phyloP scores from a whole-genome alignment of 92 coral and sea anemone species.

The Zoanthus sociatus region DNA sequence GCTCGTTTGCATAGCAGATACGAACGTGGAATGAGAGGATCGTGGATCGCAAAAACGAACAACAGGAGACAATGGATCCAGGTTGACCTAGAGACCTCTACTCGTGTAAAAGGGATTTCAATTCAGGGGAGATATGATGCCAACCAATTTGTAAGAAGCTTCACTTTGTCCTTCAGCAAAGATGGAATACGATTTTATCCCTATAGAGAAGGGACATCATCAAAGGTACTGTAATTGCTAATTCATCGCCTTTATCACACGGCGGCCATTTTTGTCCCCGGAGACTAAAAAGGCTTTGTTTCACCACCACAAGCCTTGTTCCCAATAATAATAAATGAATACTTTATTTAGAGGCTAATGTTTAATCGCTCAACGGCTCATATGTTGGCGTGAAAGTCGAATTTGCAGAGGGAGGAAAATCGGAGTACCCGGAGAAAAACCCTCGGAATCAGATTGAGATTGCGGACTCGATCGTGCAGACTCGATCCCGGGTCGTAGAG shows the following conservation, averaged over 20 bases:
- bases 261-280: no score
- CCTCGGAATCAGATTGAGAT: no score
- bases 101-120: constrained; percentile 38
- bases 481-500: no score
- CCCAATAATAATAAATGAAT: no score
- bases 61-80: constrained; percentile 57
- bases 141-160: constrained; percentile 40
- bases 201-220: not conserved
- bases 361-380: no score
- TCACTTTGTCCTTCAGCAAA: constrained; percentile 22
- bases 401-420: no score
- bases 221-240: not conserved
- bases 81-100: constrained; percentile 24
- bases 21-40: constrained; percentile 49
- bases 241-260: not conserved
- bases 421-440: no score
- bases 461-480: no score
- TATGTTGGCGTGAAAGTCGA: no score
- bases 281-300: no score
- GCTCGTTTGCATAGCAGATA: constrained; percentile 54
- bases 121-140: constrained; percentile 44
- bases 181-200: constrained; percentile 30
- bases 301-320: no score
- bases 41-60: constrained; percentile 53
- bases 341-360: no score